Base-by-base conservation (phyloP, 2,797 vertebrate species). In the Intellagama lesueurii region DNA sequence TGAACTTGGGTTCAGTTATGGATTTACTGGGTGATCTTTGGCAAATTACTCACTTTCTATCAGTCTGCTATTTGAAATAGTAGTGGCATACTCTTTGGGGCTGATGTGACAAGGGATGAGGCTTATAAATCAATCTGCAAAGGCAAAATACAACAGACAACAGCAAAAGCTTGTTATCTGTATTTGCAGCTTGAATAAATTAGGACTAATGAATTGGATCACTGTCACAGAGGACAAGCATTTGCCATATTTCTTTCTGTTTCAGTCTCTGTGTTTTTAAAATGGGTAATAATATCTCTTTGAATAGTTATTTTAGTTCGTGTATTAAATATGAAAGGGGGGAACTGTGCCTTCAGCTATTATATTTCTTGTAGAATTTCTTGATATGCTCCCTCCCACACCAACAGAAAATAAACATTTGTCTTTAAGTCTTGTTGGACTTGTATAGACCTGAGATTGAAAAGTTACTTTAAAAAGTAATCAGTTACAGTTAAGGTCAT, bases 171-270 rank as follows among this genome's bases (percentile, higher is more conserved):
- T 89, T 89, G 83, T 85, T 89, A 89, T 89, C 88, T 85, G 52
- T 79, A 47, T 85, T 66, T 89, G 68, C 88, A 85, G 77, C 52
- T 66, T 89, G 88, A 85, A 85, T 89, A 89, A 80, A 89, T 89
- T 85, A 89, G 77, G 77, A 64, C 56, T 85, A 81, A 49, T 64
- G 35, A 89, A 89, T 85, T 81, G 83, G 72, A 80, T 85, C 68
- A 73, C 66, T 72, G 83, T 89, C 40, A 73, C 26, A 76, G 72
- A 80, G 30, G 77, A 80, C 77, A 89, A 89, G 79, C 64, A 79
- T 85, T 80, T 30, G n/a, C 47, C 6, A 70, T 79, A 77, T 70
- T 78, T 87, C 66, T 89, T 73, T 73, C 79, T 60, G n/a, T 80
- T 85, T 35, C 40, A n/a, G 1, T 64, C 7, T 81, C 28, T 56